Evolutionary conservation across 2,113 vertebrate species (phyloP), one percentile per base, ranked within the genome.

Genomic region (Phoenicopterus ruber): DNA sequence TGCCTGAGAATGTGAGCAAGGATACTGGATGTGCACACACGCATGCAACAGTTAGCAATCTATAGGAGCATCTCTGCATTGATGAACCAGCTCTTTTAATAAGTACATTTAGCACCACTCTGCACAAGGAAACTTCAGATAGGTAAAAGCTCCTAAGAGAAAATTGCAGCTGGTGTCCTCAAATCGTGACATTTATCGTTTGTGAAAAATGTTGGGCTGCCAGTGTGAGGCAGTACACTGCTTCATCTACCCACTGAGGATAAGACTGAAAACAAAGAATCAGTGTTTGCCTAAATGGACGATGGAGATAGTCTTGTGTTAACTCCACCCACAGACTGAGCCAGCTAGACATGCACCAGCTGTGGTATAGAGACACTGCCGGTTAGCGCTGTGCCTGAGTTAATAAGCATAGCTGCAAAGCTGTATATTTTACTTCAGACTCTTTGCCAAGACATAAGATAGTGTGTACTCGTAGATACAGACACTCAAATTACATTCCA

Each of bases 341-440:
- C 47, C 70, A 90, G 70, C 66, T 19, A 69, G 94, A 74, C 50
- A 8, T 4, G 47, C 72, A 73, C 42, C 55, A 92, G 91, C 88
- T 70, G 76, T 24, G 59, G 58, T 14, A 20, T 0, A 66, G 85
- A 79, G 36, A 66, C 34, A 2, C 31, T 29, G 73, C 29, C 0
- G 0, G 55, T 18, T 17, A 81, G n/a, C 5, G 26, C 49, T 2
- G 2, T 22, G 63, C 77, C 1, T 0, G n/a, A 77, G 28, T n/a
- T 86, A 70, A n/a, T 7, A 59, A 57, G 70, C 44, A 17, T 28
- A 34, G 67, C 62, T 80, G 46, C 46, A 59, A 92, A 44, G 67
- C 63, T 79, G 25, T 69, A 5, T 47, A 32, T 90, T 92, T 92
- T 25, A 54, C 59, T 57, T 57, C 74, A 90, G 76, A 40, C 71